A percentile compares a stretch with the other conserved stretches of the same genome.
phyloP scores from a whole-genome alignment of 2,797 vertebrate species.

The Coccyzus lansbergi region DNA sequence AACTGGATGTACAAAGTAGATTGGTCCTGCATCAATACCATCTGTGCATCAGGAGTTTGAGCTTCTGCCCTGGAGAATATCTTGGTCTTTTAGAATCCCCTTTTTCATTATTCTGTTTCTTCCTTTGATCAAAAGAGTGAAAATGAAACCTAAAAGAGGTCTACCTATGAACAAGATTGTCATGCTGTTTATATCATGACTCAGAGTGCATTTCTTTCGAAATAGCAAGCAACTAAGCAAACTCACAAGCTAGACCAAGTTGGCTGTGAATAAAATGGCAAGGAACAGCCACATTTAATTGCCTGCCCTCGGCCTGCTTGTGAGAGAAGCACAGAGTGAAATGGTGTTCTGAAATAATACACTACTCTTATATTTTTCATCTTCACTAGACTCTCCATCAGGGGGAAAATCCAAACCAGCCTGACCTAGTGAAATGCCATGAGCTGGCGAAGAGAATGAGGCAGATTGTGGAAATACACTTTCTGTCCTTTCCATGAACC shows the following conservation, averaged over 20 bases:
- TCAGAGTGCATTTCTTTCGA: not conserved
- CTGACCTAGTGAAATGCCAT: not conserved
- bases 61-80: not conserved
- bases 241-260: not conserved
- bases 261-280: not conserved
- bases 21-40: not conserved
- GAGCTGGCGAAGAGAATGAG: not conserved
- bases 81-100: not conserved
- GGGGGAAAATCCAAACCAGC: not conserved
- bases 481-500: not conserved
- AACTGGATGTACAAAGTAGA: not conserved
- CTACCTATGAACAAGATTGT: not conserved
- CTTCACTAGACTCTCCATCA: not conserved
- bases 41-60: not conserved
- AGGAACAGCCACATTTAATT: not conserved
- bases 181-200: not conserved
- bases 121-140: not conserved
- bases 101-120: not conserved
- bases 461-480: not conserved
- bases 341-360: not conserved
- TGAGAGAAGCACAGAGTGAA: not conserved
- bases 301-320: not conserved
- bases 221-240: not conserved
- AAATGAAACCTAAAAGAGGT: not conserved
- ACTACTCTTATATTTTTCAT: not conserved